Conservation (phyloP, 2,888 invertebrate species). For the Cephus nigrinus region DNA sequence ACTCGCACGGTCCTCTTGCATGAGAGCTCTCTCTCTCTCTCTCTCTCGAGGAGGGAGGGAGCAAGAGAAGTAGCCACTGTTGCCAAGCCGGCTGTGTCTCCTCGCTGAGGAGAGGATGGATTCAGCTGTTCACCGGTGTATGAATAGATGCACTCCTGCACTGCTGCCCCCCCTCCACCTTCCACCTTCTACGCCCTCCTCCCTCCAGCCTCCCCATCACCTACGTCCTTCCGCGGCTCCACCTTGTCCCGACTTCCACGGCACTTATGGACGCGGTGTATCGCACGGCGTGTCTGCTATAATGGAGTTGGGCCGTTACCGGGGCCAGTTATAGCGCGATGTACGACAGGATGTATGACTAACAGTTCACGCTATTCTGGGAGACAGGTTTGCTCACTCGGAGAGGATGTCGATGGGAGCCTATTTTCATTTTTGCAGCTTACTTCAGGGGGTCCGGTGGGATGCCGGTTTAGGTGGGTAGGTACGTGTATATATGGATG, state of each 20-base stretch:
- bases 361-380: constrained; percentile 59
- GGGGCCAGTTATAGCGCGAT: constrained; percentile 58
- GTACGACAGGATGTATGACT: constrained; percentile 62
- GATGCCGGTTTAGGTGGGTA: neutral
- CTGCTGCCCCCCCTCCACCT: constrained; percentile 14
- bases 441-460: neutral
- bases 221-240: constrained; percentile 21
- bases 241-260: constrained; percentile 16
- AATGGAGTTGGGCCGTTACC: constrained; percentile 51
- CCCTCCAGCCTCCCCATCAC: constrained; percentile 14
- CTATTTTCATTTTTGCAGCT: neutral
- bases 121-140: constrained; percentile 24
- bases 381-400: constrained; percentile 46
- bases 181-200: constrained; percentile 1
- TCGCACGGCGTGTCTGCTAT: constrained; percentile 47
- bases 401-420: constrained; percentile 29
- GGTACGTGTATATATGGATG: neutral
- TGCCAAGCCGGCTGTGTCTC: constrained; percentile 44
- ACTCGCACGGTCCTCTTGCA: constrained; percentile 23
- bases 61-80: constrained; percentile 50
- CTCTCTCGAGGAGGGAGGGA: constrained; percentile 17
- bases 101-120: constrained; percentile 7
- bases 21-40: constrained; percentile 23
- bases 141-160: constrained; percentile 43
- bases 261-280: constrained; percentile 25